A percentile compares a stretch with the other conserved stretches of the same genome.
Evolutionary conservation across 1,140 invertebrate genomes (phyloP).

Genomic region (Leptoteleia sp.): DNA sequence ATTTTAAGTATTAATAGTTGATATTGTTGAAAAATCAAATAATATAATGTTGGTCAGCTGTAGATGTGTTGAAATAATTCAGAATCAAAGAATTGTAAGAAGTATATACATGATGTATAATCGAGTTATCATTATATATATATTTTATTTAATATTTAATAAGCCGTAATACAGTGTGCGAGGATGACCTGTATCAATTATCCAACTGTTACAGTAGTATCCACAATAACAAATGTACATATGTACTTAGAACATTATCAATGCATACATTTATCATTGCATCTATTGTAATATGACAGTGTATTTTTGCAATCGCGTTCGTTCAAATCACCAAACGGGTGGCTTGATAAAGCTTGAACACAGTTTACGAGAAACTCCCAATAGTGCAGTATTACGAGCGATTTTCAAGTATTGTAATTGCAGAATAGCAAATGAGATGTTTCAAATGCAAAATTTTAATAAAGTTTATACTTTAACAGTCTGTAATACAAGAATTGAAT

Average conservation of each 20-base stretch:
- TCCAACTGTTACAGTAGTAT: constrained; percentile 2
- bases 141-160: constrained; percentile 52
- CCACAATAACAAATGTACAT: constrained; percentile 9
- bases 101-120: constrained; percentile 27
- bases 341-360: neutral
- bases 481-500: constrained; percentile 1
- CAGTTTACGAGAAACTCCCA: neutral
- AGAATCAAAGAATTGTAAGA: too few species aligned
- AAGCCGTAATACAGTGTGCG: constrained; percentile 1
- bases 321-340: neutral
- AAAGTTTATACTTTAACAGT: constrained; percentile 1
- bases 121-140: constrained; percentile 25
- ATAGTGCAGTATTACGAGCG: constrained; percentile 29
- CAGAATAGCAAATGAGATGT: neutral
- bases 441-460: constrained; percentile 1
- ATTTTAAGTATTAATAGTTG: too few species aligned
- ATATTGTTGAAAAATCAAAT: too few species aligned
- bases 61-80: too few species aligned
- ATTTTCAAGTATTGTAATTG: constrained; percentile 20
- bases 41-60: too few species aligned
- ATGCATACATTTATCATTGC: neutral
- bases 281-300: neutral
- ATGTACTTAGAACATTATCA: constrained; percentile 17
- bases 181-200: neutral
- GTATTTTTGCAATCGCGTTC: neutral